A percentile compares a stretch with the other conserved stretches of the same genome.
These are phyloP conservation scores for Aspidiotus rigidus DNA, from an alignment of 2,888 invertebrate genomes.

Conservation along the genomic window DNA sequence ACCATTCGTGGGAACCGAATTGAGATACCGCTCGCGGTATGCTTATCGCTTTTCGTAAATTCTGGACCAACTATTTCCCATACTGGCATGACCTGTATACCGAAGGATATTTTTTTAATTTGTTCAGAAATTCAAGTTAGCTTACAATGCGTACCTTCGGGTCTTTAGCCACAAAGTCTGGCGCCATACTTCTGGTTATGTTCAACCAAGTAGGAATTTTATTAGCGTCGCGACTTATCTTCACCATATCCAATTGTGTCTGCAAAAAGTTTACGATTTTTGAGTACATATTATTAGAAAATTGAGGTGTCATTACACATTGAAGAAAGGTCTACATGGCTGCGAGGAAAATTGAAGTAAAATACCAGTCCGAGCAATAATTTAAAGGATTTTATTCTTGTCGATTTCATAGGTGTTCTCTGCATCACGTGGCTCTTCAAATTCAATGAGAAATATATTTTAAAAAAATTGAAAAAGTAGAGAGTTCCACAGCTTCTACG, in stretches of 20 bases:
- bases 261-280: conserved; percentile 38
- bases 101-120: not conserved
- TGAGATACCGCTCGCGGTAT: conserved; percentile 88
- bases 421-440: too few relatives aligned
- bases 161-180: conserved; percentile 77
- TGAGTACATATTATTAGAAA: too few relatives aligned
- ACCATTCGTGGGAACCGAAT: conserved; percentile 87
- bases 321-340: too few relatives aligned
- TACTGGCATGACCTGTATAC: conserved; percentile 52
- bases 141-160: conserved; percentile 52
- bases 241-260: conserved; percentile 60
- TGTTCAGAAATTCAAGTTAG: not conserved
- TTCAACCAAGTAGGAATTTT: conserved; percentile 71
- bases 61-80: conserved; percentile 86
- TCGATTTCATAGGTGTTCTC: too few relatives aligned
- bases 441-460: too few relatives aligned
- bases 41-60: conserved; percentile 50
- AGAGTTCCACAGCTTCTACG: too few relatives aligned
- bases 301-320: too few relatives aligned
- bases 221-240: conserved; percentile 64
- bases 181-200: conserved; percentile 72
- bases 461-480: too few relatives aligned
- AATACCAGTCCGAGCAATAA: too few relatives aligned
- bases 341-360: too few relatives aligned
- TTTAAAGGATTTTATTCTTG: too few relatives aligned